These are phyloP conservation scores for Odontothrips loti DNA, from an alignment of 2,888 invertebrate genomes.

Conservation along the genomic window DNA sequence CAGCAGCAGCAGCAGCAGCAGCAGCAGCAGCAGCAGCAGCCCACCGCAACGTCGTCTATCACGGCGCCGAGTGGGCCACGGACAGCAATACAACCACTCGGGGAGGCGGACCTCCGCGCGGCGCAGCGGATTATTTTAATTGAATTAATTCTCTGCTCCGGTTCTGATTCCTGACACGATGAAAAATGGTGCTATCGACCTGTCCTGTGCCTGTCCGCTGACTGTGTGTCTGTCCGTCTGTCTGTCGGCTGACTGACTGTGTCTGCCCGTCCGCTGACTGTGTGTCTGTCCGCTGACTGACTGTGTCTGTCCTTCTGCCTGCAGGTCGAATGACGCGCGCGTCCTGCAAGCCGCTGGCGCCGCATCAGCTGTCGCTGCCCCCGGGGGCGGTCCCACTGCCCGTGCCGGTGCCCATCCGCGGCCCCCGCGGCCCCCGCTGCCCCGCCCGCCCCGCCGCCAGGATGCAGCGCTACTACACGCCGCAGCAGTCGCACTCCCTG, in stretches of 20 bases:
- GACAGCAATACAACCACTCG: no score
- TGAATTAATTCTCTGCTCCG: no score
- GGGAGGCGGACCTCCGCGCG: no score
- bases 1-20: no score
- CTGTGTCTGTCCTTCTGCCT: not conserved
- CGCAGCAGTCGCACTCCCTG: not conserved
- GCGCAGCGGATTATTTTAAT: no score
- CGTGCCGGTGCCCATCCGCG: not conserved
- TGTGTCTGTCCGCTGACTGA: not conserved
- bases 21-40: no score
- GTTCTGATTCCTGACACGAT: no score
- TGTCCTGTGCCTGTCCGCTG: not conserved
- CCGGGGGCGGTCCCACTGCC: not conserved
- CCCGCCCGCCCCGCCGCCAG: conserved; percentile 2
- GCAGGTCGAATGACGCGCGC: conserved; percentile 12
- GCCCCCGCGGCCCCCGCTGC: not conserved
- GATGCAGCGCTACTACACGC: conserved; percentile 6
- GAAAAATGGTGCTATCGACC: no score
- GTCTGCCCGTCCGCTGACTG: no score
- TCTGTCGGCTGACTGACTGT: no score
- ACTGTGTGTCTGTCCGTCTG: not conserved
- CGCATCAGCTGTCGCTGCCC: not conserved
- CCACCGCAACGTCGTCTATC: no score
- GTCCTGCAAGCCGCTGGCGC: not conserved
- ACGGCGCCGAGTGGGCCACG: no score